These are phyloP conservation scores for Benitochromis conjunctus DNA, from an alignment of 2,113 vertebrate genomes.

Conservation along the genomic window DNA sequence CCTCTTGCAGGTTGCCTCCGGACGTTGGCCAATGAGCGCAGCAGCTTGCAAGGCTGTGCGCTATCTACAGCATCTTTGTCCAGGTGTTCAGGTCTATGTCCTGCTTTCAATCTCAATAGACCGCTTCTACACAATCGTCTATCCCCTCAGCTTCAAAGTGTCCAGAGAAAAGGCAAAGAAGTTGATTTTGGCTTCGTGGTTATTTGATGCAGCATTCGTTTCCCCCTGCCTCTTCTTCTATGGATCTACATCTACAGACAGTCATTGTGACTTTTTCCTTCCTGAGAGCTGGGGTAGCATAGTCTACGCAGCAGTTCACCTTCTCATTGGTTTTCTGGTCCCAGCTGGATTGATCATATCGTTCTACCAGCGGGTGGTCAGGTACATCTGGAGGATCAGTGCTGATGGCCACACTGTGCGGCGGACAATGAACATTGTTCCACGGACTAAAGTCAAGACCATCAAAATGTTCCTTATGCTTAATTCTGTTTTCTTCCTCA, in stretches of 20 bases:
- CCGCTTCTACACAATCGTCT: constrained; percentile 90
- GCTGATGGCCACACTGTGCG: constrained; percentile 82
- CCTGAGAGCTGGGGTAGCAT: constrained; percentile 79
- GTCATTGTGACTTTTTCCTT: constrained; percentile 85
- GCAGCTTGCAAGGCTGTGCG: constrained; percentile 77
- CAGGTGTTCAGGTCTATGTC: constrained; percentile 85
- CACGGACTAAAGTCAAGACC: constrained; percentile 94
- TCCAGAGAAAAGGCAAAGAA: constrained; percentile 91
- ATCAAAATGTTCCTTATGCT: constrained; percentile 94
- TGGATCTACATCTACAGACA: constrained; percentile 40
- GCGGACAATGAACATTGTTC: constrained; percentile 89
- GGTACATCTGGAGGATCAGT: constrained; percentile 91
- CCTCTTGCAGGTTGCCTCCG: constrained; percentile 79
- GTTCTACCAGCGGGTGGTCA: constrained; percentile 89
- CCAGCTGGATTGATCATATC: constrained; percentile 78
- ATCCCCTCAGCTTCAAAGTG: constrained; percentile 93
- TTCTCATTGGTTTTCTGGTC: constrained; percentile 79
- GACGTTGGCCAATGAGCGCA: constrained; percentile 78
- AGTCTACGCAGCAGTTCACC: constrained; percentile 71
- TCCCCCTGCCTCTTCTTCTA: constrained; percentile 84
- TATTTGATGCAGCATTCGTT: constrained; percentile 76
- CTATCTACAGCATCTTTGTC: constrained; percentile 85
- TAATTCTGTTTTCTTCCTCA: constrained; percentile 82
- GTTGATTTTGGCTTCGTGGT: constrained; percentile 88
- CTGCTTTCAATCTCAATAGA: constrained; percentile 89